A percentile compares a stretch with the other conserved stretches of the same genome.
phyloP scores from a whole-genome alignment of 2,888 invertebrate genomes.

The Temnothorax rugatulus region DNA sequence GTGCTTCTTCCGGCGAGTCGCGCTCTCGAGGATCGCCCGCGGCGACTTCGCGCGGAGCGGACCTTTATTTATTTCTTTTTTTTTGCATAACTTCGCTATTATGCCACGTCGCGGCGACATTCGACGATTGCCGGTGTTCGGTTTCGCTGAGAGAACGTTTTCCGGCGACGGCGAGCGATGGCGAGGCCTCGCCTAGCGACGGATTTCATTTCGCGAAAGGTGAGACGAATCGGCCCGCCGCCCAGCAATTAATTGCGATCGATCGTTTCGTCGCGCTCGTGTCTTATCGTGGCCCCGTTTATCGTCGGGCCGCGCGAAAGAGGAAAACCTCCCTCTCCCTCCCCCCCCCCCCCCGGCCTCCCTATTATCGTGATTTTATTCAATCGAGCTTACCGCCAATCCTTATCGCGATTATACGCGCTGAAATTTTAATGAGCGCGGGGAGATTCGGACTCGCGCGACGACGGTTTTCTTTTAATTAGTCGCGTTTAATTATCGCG shows the following conservation, averaged over 20 bases:
- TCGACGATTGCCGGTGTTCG: neutral
- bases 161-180: neutral
- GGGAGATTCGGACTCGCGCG: neutral
- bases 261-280: conserved; percentile 36
- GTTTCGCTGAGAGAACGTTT: neutral
- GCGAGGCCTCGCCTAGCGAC: conserved; percentile 4
- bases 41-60: neutral
- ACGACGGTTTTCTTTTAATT: conserved; percentile 1
- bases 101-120: neutral
- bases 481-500: neutral
- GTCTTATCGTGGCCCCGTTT: conserved; percentile 40
- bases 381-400: neutral
- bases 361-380: conserved; percentile 15
- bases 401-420: neutral
- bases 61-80: no score
- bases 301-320: neutral
- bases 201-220: conserved; percentile 30
- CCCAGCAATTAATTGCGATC: conserved; percentile 42
- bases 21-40: neutral
- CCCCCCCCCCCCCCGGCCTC: neutral
- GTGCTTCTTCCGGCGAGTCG: neutral
- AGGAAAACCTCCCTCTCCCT: neutral
- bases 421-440: conserved; percentile 19
- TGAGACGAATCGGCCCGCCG: conserved; percentile 44
- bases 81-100: neutral